Evolutionary conservation across 2,113 vertebrate genomes (phyloP), one percentile per base, ranked within the genome.

Genomic region (Centropus bengalensis): DNA sequence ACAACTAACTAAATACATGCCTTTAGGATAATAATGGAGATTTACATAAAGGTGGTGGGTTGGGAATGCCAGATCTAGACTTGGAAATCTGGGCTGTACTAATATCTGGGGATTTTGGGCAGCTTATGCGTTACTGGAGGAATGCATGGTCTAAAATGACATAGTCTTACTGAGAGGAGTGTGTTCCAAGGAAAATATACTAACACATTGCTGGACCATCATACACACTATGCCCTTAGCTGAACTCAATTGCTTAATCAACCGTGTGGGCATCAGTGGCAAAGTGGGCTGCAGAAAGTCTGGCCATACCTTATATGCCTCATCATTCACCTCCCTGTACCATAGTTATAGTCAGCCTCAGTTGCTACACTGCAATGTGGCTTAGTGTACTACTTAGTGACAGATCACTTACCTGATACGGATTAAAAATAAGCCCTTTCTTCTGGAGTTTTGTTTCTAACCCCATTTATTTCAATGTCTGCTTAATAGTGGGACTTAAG

Each of bases 151-250:
- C 77, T 69, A 90, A 84, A 91, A 68, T 12, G 11, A 94, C 91
- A 69, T 49, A 83, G 68, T 68, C 51, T 90, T 67, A 91, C 45
- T 14, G 30, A 74, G 47, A 19, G 8, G 51, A 30, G 28, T 64
- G 12, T 8, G 7, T 82, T 96, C 79, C 96, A 91, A 91, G 51
- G 56, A 77, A 95, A 94, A 96, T 32, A 89, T 33, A 71, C 36
- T 59, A 82, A 38, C 27, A 49, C 59, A 49, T 22, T 89, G 51
- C 67, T 52, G 40, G 82, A 91, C 64, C 23, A 71, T 68, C 5
- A 23, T 1, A 9, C 19, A 91, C 55, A 49, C 79, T 40, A 42
- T 28, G 55, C 33, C 47, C 81, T 83, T 54, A 88, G 20, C 71
- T 0, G 2, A 94, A 86, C 58, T 54, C 71, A 51, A 23, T 90